Percentiles rank a stretch among this genome's conserved stretches.
Evolutionary conservation across 1,140 invertebrate species (phyloP).

Genomic region (Gryllus bimaculatus): DNA sequence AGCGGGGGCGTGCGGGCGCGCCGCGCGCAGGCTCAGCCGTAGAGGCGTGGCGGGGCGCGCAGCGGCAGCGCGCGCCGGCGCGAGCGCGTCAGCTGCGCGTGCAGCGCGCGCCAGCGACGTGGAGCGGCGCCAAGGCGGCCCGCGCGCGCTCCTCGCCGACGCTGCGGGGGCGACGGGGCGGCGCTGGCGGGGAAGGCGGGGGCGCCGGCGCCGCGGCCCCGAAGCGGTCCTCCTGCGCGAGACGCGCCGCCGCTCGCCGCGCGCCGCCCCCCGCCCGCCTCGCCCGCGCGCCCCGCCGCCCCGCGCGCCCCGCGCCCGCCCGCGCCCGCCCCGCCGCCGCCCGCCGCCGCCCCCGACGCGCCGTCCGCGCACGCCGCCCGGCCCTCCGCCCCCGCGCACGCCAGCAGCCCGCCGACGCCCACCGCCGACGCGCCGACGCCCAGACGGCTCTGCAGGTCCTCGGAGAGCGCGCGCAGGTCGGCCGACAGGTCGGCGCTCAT

Average conservation of each 20-base stretch:
- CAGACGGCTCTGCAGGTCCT: conserved; percentile 65
- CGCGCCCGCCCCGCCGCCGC: conserved; percentile 28
- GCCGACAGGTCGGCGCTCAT: conserved; percentile 60
- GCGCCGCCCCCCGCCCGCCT: not conserved
- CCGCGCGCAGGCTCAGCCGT: conserved; percentile 40
- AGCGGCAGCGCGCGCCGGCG: conserved; percentile 52
- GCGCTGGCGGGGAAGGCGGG: too few relatives aligned
- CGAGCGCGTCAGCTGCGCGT: conserved; percentile 60
- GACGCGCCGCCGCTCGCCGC: not conserved
- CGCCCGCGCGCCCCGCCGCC: conserved; percentile 13
- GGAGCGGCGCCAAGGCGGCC: conserved; percentile 62
- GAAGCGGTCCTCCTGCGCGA: not conserved
- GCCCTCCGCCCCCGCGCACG: too few relatives aligned
- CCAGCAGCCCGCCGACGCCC: not conserved
- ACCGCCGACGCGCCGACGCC: conserved; percentile 24
- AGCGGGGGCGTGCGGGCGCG: conserved; percentile 58
- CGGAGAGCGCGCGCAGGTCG: conserved; percentile 69
- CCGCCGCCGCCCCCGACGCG: conserved; percentile 9
- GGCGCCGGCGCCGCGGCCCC: not conserved
- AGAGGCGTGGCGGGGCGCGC: conserved; percentile 63
- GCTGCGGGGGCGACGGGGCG: too few relatives aligned
- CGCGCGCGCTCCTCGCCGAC: conserved; percentile 48
- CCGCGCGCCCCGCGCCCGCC: too few relatives aligned
- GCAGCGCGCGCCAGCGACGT: conserved; percentile 59
- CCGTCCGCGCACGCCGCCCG: not conserved